phyloP scores from a whole-genome alignment of 2,888 invertebrate species.

The Encarsia formosa region DNA sequence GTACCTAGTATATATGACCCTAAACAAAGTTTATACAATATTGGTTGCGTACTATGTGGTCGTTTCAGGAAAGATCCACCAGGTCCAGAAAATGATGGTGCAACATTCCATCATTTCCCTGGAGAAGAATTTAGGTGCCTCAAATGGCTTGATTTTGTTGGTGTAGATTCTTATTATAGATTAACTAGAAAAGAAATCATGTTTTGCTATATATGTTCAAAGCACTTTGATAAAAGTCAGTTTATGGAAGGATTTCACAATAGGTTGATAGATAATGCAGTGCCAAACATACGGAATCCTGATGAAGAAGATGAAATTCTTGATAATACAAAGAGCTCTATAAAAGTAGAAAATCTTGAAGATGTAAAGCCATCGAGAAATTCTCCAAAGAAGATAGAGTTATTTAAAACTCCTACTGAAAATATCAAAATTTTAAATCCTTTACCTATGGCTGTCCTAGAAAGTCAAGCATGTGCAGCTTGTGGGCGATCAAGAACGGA shows the following conservation, averaged over 20 bases:
- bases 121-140: slow-evolving; percentile 49
- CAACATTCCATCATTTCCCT: slow-evolving; percentile 49
- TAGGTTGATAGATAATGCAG: slow-evolving; percentile 41
- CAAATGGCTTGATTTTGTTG: slow-evolving; percentile 49
- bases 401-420: slow-evolving; percentile 31
- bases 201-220: slow-evolving; percentile 48
- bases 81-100: slow-evolving; percentile 37
- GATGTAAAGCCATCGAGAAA: neutral
- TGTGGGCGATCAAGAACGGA: slow-evolving; percentile 45
- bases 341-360: too few species aligned
- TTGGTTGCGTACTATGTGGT: slow-evolving; percentile 45
- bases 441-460: slow-evolving; percentile 38
- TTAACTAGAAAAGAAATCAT: slow-evolving; percentile 48
- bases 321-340: too few species aligned
- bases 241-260: slow-evolving; percentile 41
- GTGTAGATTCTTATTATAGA: slow-evolving; percentile 47
- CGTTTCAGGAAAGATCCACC: slow-evolving; percentile 43
- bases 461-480: slow-evolving; percentile 48
- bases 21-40: slow-evolving; percentile 47
- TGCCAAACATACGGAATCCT: slow-evolving; percentile 43
- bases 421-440: slow-evolving; percentile 38
- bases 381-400: slow-evolving; percentile 5
- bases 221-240: slow-evolving; percentile 45
- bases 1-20: slow-evolving; percentile 48
- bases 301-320: slow-evolving; percentile 31